These are phyloP conservation scores for Eriosoma lanigerum DNA, from an alignment of 1,140 invertebrate species.

Conservation along the genomic window DNA sequence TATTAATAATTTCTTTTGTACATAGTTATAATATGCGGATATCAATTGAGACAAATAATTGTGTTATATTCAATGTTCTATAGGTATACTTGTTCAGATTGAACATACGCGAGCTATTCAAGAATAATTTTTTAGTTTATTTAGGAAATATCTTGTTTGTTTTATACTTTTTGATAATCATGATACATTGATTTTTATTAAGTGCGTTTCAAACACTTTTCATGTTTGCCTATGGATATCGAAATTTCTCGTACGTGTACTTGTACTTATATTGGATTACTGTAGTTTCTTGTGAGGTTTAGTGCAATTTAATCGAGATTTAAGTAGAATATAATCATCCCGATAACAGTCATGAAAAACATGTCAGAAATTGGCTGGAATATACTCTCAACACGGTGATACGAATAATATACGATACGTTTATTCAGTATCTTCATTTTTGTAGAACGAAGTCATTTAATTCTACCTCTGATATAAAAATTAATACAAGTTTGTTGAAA, in stretches of 20 bases:
- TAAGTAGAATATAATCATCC: not conserved
- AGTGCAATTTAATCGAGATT: conserved; percentile 13
- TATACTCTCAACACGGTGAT: not conserved
- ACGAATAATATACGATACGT: too few relatives aligned
- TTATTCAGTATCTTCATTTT: too few relatives aligned
- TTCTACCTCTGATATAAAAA: too few relatives aligned
- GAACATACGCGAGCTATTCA: too few relatives aligned
- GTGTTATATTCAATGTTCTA: too few relatives aligned
- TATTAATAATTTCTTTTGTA: too few relatives aligned
- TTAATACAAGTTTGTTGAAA: too few relatives aligned
- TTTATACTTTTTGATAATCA: not conserved
- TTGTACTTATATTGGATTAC: not conserved
- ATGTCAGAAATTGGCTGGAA: not conserved
- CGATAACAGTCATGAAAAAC: not conserved
- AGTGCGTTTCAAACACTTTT: not conserved
- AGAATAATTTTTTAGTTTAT: too few relatives aligned
- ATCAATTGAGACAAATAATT: too few relatives aligned
- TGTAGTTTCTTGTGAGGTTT: not conserved
- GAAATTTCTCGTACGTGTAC: conserved; percentile 18
- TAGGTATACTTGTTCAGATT: too few relatives aligned
- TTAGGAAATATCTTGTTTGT: not conserved
- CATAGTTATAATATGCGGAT: too few relatives aligned
- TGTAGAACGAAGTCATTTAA: too few relatives aligned
- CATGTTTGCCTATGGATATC: not conserved
- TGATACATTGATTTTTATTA: not conserved